Base-by-base conservation (phyloP, 2,797 vertebrate species). In the Pteropus rufus region DNA sequence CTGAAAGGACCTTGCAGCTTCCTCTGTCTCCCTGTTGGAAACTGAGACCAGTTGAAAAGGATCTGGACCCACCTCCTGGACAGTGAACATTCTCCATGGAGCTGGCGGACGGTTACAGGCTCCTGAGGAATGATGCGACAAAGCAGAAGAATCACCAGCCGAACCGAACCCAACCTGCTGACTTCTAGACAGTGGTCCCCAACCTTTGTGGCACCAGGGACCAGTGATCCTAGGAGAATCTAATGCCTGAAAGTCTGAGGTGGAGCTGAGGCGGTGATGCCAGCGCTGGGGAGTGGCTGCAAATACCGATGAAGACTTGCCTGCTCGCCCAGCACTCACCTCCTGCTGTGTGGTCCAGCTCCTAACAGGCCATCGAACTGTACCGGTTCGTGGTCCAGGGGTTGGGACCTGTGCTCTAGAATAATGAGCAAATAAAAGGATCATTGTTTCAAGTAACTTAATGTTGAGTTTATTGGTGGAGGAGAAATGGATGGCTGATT, bases 1-100 rank as follows among this genome's bases (percentile, higher is more conserved):
- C 11, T 11, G 6, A 3, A 21, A 56, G 34, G 46, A 7, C 0
- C 6, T 10, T 31, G 31, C 0, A 15, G 11, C 11, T 67, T 2
- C 23, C 18, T 19, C 31, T 58, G 9, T 11, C 24, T 1, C 4
- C 10, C 12, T n/a, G 65, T 62, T 41, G 65, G 56, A 29, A 29
- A 9, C 65, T n/a, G 44, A 62, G 29, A 21, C 41, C 23, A 18
- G 7, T 26, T 3, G 23, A 11, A 36, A 80, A 34, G 65, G 21
- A 34, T 8, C 8, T 4, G 2, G 2, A 26, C 14, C 15, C 39
- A n/a, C 26, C 4, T 16, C 44, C 16, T 0, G 26, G 24, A 36
- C 14, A 41, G 24, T 24, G 36, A 39, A 31, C 21, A 15, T 11
- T 16, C 11, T 5, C 21, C 44, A 3, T 21, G 11, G 56, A 10